Base-by-base conservation (phyloP, 2,113 vertebrate species). In the Dicrurus megarhynchus region DNA sequence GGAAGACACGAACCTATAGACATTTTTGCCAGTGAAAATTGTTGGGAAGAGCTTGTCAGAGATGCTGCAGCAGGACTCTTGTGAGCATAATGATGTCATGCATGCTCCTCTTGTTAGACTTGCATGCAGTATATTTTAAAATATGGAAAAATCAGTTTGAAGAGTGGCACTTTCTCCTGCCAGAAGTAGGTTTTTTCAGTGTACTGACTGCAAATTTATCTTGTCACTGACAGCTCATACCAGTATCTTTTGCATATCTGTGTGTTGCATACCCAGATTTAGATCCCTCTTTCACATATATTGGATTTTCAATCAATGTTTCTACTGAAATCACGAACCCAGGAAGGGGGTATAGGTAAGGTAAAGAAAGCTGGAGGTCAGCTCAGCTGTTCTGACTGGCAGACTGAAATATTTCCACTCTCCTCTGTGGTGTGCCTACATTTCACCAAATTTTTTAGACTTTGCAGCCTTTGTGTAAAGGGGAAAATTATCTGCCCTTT, bases 121-220 rank as follows among this genome's bases (percentile, higher is more conserved):
- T 76, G 57, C 37, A 49, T 27, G 9, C 9, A 39, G 49, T n/a
- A 1, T 53, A 26, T 65, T 59, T 84, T 55, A 53, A 77, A 96
- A 77, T n/a, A 50, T 14, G n/a, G 65, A 83, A 65, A 65, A 57
- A 74, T 17, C 37, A 10, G 30, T 41, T 59, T 70, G 68, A 30
- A 32, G 87, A 70, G 60, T 23, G 47, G 55, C 60, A 55, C 47
- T 84, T 87, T 22, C 73, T 84, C 32, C 80, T 95, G 87, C 73
- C 69, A 42, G 59, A 68, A 86, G 61, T 14, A 37, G 77, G 16
- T 28, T 78, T 84, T 56, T 84, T 67, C 60, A 57, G 49, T 47
- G 39, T 60, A 8, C 63, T 47, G 76, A 39, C 42, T 89, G 60
- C 47, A 78, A 50, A 78, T 39, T 6, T 61, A 11, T 70, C 61